phyloP scores from a whole-genome alignment of 2,888 invertebrate species.

The Watsonalla cultraria region DNA sequence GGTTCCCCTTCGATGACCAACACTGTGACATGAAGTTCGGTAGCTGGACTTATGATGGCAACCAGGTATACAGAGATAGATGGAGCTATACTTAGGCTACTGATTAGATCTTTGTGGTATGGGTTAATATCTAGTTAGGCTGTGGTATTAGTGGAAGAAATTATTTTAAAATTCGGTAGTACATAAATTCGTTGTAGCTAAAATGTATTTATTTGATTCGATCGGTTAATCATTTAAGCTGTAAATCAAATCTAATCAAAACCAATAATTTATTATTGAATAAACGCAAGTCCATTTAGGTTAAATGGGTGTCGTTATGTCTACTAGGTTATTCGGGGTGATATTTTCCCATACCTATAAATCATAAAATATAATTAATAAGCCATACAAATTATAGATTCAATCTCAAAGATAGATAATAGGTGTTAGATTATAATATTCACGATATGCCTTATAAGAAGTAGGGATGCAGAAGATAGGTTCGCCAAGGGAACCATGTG shows the following conservation, averaged over 20 bases:
- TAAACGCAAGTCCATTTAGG: no score
- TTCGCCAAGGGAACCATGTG: conserved; percentile 85
- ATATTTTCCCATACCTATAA: neutral
- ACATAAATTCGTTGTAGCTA: no score
- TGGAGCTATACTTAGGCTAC: neutral
- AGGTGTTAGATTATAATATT: neutral
- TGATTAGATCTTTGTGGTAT: neutral
- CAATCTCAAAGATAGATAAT: neutral
- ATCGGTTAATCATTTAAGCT: no score
- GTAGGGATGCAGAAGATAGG: conserved; percentile 36
- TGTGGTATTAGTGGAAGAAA: neutral
- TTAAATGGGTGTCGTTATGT: no score
- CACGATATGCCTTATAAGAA: conserved; percentile 4
- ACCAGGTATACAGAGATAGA: conserved; percentile 83
- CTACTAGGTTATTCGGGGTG: neutral
- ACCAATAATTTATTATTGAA: no score
- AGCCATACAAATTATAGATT: neutral
- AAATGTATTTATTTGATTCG: no score
- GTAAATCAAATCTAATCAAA: no score
- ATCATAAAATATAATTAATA: neutral
- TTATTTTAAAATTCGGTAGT: no score
- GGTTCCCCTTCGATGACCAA: conserved; percentile 99
- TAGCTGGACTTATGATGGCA: conserved; percentile 99
- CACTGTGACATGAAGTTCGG: conserved; percentile 99
- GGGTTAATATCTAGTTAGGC: neutral